Conservation (phyloP, 2,888 invertebrate genomes). For the Dugesia japonica region DNA sequence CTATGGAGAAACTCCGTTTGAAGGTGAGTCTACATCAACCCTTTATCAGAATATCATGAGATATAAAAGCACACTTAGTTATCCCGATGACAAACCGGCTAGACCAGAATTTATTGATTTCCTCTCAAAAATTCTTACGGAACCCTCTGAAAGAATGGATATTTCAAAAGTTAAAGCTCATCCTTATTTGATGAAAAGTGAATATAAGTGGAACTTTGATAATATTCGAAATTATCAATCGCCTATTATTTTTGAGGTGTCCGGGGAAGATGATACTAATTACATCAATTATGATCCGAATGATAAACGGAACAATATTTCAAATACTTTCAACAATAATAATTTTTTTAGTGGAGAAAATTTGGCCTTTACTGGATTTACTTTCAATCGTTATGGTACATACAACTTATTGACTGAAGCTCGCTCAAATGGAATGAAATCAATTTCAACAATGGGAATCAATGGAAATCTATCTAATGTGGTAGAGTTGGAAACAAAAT, state of each 20-base stretch:
- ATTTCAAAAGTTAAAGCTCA: slow-evolving; percentile 81
- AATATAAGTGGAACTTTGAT: slow-evolving; percentile 72
- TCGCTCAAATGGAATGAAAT: background rate
- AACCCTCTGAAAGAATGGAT: slow-evolving; percentile 66
- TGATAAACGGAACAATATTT: slow-evolving; percentile 48
- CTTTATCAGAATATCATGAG: slow-evolving; percentile 99
- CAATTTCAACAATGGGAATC: background rate
- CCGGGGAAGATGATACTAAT: slow-evolving; percentile 78
- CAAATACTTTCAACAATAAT: background rate
- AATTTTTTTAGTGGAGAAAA: slow-evolving; percentile 76
- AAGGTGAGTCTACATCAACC: slow-evolving; percentile 88
- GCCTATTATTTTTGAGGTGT: slow-evolving; percentile 84
- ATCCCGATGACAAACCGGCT: slow-evolving; percentile 66
- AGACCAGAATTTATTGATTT: slow-evolving; percentile 60
- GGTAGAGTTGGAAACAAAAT: background rate
- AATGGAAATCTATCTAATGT: no score
- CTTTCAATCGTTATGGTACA: slow-evolving; percentile 53
- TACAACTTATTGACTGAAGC: background rate
- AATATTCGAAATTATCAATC: slow-evolving; percentile 76
- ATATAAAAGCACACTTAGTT: slow-evolving; percentile 73
- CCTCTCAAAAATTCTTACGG: slow-evolving; percentile 80
- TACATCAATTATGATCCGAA: background rate
- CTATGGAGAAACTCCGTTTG: slow-evolving; percentile 77
- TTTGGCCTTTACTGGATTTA: slow-evolving; percentile 91
- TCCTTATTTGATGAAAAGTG: slow-evolving; percentile 82